phyloP scores from a whole-genome alignment of 2,113 vertebrate species.

The Probosciger aterrimus region DNA sequence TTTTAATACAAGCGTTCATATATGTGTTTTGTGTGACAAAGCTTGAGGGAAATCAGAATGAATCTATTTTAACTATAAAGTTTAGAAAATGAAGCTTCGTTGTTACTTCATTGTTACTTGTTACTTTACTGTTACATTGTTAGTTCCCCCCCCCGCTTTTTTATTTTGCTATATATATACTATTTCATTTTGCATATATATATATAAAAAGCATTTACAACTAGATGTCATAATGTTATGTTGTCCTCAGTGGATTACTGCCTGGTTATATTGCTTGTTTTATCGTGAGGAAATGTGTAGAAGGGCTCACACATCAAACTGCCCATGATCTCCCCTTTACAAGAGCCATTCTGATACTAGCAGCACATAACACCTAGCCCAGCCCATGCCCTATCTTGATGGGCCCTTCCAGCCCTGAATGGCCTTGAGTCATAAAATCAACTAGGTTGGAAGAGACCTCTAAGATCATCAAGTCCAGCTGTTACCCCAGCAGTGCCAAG shows the following conservation, averaged over 20 bases:
- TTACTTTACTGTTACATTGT: not conserved
- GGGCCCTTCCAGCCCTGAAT: not conserved
- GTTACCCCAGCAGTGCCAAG: not conserved
- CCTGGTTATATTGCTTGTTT: not conserved
- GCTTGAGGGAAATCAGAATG: not conserved
- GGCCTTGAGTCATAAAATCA: not conserved
- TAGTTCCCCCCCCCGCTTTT: not conserved
- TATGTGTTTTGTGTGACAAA: not conserved
- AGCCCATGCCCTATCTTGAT: accelerated
- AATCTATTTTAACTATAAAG: not conserved
- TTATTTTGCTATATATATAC: not conserved
- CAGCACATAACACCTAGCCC: not conserved
- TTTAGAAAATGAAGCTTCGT: not conserved
- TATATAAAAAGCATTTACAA: accelerated
- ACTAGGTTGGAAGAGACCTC: not conserved
- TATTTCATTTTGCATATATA: not conserved
- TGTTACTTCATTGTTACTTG: not conserved
- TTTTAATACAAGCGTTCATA: not conserved
- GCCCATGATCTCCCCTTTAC: not conserved
- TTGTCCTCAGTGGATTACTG: not conserved
- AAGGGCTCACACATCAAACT: not conserved
- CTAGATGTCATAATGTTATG: too few species aligned
- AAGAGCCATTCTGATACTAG: not conserved
- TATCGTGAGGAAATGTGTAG: not conserved
- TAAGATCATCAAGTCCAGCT: not conserved